A percentile compares a stretch with the other conserved stretches of the same genome.
phyloP scores from a whole-genome alignment of 2,113 vertebrate species.

The Corydoras sp. region DNA sequence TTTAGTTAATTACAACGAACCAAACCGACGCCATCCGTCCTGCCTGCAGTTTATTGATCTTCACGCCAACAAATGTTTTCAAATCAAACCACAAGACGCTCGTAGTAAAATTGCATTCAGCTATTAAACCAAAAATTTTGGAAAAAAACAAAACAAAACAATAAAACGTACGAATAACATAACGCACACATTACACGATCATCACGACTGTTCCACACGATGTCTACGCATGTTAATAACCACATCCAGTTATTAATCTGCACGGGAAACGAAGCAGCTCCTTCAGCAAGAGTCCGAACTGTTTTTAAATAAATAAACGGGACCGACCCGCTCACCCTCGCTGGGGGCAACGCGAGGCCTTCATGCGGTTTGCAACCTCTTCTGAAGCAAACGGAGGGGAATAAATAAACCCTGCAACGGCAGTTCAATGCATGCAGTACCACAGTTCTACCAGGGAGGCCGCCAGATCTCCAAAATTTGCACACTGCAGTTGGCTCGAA shows the following conservation, averaged over 20 bases:
- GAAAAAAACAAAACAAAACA: too few relatives aligned
- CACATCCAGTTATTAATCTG: slow-evolving; percentile 63
- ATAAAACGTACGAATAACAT: neutral
- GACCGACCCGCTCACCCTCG: neutral
- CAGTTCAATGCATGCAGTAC: neutral
- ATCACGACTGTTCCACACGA: neutral
- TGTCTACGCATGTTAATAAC: slow-evolving; percentile 12
- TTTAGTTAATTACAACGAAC: neutral
- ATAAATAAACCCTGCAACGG: too few relatives aligned
- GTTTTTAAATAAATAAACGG: neutral
- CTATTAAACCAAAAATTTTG: slow-evolving; percentile 23
- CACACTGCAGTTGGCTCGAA: too few relatives aligned
- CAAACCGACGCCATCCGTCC: slow-evolving; percentile 2
- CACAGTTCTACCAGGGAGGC: too few relatives aligned
- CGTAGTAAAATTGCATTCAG: slow-evolving; percentile 45
- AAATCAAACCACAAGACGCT: slow-evolving; percentile 36
- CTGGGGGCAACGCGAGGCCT: too few relatives aligned
- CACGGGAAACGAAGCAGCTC: slow-evolving; percentile 6
- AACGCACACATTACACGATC: neutral
- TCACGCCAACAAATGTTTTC: slow-evolving; percentile 44
- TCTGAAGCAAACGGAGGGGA: too few relatives aligned
- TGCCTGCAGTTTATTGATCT: slow-evolving; percentile 53
- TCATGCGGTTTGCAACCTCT: too few relatives aligned
- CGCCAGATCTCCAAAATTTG: too few relatives aligned
- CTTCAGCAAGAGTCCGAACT: slow-evolving; percentile 4